Percentiles rank a stretch among this genome's conserved stretches.
These are phyloP conservation scores for Calypte anna DNA, from an alignment of 2,113 vertebrate species.

Conservation along the genomic window DNA sequence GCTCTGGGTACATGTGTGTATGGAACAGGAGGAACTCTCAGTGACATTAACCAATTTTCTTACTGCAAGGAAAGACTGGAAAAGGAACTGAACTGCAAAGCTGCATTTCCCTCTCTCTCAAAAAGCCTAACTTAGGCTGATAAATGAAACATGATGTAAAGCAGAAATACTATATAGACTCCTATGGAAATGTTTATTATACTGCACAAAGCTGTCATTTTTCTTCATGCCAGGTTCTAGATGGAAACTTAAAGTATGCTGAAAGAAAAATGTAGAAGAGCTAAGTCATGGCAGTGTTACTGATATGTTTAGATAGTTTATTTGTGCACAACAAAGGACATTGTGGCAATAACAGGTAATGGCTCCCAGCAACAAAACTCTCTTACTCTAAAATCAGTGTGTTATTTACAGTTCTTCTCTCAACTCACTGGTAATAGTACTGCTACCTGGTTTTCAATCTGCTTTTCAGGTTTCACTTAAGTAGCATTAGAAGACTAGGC, in stretches of 20 bases:
- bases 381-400: not conserved
- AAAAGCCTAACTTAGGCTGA: constrained; percentile 56
- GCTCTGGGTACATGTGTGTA: constrained; percentile 45
- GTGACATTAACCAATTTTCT: constrained; percentile 75
- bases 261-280: not conserved
- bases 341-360: not conserved
- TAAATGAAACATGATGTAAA: constrained; percentile 64
- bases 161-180: constrained; percentile 39
- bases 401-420: not conserved
- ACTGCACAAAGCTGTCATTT: constrained; percentile 49
- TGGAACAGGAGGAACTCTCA: constrained; percentile 73
- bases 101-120: constrained; percentile 42
- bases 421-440: not conserved
- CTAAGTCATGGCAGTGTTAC: not conserved
- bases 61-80: constrained; percentile 55
- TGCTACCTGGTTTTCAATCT: not conserved
- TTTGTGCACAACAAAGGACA: not conserved
- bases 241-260: not conserved
- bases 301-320: not conserved
- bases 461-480: not conserved
- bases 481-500: not conserved
- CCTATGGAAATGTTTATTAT: constrained; percentile 47
- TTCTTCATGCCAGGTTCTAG: not conserved
- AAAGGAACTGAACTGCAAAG: constrained; percentile 55
- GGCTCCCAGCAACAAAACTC: not conserved